Evolutionary conservation across 2,797 vertebrate genomes (phyloP).

Genomic region (Hemibagrus guttatus): DNA sequence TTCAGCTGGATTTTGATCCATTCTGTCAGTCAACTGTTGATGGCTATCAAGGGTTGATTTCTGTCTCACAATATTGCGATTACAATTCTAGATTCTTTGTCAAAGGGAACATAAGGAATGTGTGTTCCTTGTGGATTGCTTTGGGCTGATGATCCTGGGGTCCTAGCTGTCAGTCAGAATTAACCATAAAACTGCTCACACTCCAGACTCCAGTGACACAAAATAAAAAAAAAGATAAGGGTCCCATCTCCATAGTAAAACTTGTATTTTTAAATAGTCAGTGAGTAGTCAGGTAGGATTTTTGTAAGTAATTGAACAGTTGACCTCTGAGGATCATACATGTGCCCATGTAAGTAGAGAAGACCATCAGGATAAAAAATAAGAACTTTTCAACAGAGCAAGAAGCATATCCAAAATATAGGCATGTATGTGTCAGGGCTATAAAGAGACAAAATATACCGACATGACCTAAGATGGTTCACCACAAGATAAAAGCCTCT

Average conservation of each 20-base stretch:
- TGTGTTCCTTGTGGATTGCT: slow-evolving; percentile 54
- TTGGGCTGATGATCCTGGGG: slow-evolving; percentile 32
- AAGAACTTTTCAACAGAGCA: not conserved
- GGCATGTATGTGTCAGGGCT: not conserved
- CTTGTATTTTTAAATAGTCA: not conserved
- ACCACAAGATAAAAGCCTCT: slow-evolving; percentile 18
- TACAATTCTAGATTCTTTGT: slow-evolving; percentile 60
- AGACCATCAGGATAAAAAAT: not conserved
- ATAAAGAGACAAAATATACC: not conserved
- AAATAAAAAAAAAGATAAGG: not conserved
- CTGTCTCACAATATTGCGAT: slow-evolving; percentile 60
- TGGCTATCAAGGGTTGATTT: slow-evolving; percentile 31
- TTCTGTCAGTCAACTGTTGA: slow-evolving; percentile 2
- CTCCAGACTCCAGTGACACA: not conserved
- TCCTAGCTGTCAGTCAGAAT: slow-evolving; percentile 15
- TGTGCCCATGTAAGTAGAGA: not conserved
- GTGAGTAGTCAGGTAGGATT: not conserved
- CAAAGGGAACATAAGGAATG: slow-evolving; percentile 69
- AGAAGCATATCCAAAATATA: not conserved
- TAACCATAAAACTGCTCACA: slow-evolving; percentile 15
- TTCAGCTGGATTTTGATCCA: slow-evolving; percentile 46
- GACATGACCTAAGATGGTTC: slow-evolving; percentile 18
- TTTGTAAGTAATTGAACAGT: not conserved
- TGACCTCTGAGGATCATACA: not conserved
- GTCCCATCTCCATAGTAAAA: not conserved